Base-by-base conservation (phyloP, 2,797 vertebrate genomes). In the Rhinella marina region DNA sequence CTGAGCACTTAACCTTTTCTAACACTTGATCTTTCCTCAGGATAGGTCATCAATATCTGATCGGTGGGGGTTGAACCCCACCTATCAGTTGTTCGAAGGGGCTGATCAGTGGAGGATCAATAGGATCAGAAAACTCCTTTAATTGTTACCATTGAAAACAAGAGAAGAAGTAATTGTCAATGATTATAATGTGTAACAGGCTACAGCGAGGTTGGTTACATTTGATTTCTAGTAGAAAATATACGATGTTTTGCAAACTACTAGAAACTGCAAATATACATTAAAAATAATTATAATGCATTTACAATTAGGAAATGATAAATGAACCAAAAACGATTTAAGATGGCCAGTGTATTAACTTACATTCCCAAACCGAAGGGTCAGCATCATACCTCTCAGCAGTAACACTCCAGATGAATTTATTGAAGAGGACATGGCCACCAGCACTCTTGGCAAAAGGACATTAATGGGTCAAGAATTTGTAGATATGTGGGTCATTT, bases 351-450 rank as follows among this genome's bases (percentile, higher is more conserved):
- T 84, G 25, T 23, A 70, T 84, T 29, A 59, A 32, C 59, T 57
- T 84, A 23, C 12, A 72, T 32, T 50, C 1, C 14, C 1, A 9
- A 27, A 50, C 10, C 12, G 16, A 21, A 1, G 25, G 81, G 17
- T 17, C 56, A n/a, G 52, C 10, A 68, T 66, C 32, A 32, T 84
- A 57, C 11, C 82, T 27, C 52, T 27, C 16, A 73, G 82, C 82
- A 57, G 12, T 57, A 72, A 54, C 29, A 32, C 70, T 70, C 41
- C 14, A 57, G 27, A 84, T 57, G 25, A 72, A 32, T 54, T 72
- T 73, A 84, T 84, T 57, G 11, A 72, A 70, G 5, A 84, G 52
- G 25, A 84, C 82, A 56, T 84, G 54, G 66, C 66, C 82, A 84
- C 82, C 64, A 84, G 82, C 66, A 73, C 27, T 57, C 25, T 70